Conservation (phyloP, 2,113 vertebrate genomes). For the Brachypteracias leptosomus region DNA sequence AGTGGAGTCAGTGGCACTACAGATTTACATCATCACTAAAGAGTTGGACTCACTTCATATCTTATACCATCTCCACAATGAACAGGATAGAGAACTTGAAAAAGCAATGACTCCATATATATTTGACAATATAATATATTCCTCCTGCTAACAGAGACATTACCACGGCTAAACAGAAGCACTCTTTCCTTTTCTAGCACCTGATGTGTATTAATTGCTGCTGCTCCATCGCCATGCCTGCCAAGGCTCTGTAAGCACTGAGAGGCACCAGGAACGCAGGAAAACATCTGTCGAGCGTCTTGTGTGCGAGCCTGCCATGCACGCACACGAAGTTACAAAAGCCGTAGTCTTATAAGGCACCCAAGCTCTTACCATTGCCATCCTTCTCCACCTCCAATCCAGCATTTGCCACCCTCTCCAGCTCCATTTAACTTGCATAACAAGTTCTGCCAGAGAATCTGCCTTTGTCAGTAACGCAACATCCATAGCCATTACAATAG, state of each 20-base stretch:
- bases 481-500: neutral
- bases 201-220: neutral
- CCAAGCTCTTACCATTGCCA: neutral
- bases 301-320: neutral
- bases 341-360: neutral
- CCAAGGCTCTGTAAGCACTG: neutral
- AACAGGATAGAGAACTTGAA: neutral
- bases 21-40: neutral
- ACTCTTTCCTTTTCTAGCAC: neutral
- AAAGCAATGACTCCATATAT: neutral
- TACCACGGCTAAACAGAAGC: neutral
- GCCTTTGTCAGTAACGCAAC: neutral
- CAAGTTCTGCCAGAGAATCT: conserved; percentile 25
- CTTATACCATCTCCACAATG: neutral
- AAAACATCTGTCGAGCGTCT: neutral
- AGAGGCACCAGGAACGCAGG: neutral
- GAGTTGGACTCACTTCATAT: neutral
- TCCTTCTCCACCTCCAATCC: neutral
- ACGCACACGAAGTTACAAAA: neutral
- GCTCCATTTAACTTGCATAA: neutral
- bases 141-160: neutral
- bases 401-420: neutral
- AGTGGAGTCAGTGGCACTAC: neutral
- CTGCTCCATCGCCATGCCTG: neutral
- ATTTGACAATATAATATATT: neutral